Evolutionary conservation across 64 coral and sea anemone species (phyloP).

Genomic region (Montipora capricornis): DNA sequence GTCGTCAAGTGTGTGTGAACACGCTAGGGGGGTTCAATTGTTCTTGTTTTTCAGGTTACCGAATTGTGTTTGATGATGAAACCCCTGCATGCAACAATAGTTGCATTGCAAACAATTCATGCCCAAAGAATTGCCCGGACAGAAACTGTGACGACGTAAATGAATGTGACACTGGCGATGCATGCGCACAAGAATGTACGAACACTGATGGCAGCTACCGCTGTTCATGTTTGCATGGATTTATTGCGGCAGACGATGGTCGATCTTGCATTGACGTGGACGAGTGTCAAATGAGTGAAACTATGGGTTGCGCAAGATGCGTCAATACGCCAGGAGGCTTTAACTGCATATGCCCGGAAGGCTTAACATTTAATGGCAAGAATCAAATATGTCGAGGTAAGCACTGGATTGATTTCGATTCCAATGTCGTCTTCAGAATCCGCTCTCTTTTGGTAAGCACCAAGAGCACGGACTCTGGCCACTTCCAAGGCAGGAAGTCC

Average conservation of each 20-base stretch:
- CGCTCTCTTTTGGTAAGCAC: no score
- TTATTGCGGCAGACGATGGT: constrained; percentile 18
- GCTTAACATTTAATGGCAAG: constrained; percentile 51
- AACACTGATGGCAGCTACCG: constrained; percentile 69
- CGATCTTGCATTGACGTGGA: constrained; percentile 69
- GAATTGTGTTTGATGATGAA: constrained; percentile 25
- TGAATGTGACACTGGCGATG: constrained; percentile 38
- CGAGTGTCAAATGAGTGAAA: constrained; percentile 53
- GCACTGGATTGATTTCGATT: background rate
- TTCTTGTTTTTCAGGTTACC: constrained; percentile 59
- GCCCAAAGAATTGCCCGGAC: constrained; percentile 30
- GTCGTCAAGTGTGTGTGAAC: constrained; percentile 72
- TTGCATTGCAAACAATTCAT: constrained; percentile 35
- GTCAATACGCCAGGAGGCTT: constrained; percentile 64
- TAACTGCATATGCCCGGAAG: constrained; percentile 61
- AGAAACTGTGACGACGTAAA: constrained; percentile 72
- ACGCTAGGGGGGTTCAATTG: constrained; percentile 63
- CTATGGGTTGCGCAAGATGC: constrained; percentile 41
- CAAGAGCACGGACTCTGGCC: no score
- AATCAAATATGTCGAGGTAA: constrained; percentile 55
- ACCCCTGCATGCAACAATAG: constrained; percentile 43
- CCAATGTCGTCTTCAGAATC: no score
- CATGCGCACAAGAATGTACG: constrained; percentile 61
- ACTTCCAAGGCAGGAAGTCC: no score
- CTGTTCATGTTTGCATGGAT: constrained; percentile 68